Evolutionary conservation across 2,888 invertebrate species (phyloP), one percentile per base, ranked within the genome.

Genomic region (Hypolimnas misippus): DNA sequence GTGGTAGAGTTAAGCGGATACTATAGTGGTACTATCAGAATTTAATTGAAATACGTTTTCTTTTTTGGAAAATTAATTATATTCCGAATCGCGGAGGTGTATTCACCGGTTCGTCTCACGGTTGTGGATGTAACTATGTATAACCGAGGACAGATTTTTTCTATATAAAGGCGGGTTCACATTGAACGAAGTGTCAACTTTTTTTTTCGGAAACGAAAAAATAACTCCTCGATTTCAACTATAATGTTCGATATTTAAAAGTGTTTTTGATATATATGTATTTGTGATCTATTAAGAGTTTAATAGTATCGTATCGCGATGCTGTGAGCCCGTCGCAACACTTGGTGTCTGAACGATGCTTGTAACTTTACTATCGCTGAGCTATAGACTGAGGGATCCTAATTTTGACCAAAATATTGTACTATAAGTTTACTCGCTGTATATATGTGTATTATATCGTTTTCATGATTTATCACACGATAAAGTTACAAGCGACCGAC

Each of bases 31-130:
- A 58, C 54, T 17, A 46, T 46, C 44, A 21, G 44, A 46, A 46
- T 46, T 46, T 46, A 33, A 57, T 42, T 58, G 57, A 33, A 49
- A 33, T 16, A 49, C 14, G 38, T 56, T 51, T 57, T 57, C 29
- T 63, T 59, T n/a, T 61, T 57, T 40, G 19, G 42, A 40, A 46
- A 40, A 57, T 42, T 49, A 46, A 63, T 50, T 55, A 44, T 57
- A 50, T 63, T 66, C 51, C 50, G 55, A 63, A 64, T 61, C 63
- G 53, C 59, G 61, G 62, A 61, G 60, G 57, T 69, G 59, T 63
- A 21, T 65, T 65, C 65, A 62, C 66, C 62, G 60, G 52, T 59
- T 63, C 60, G 65, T 67, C 66, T 66, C 62, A 60, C 60, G 70
- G 42, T 54, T 59, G 67, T 55, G 54, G 25, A 49, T 29, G 52